Evolutionary conservation across 2,113 vertebrate species (phyloP).

Genomic region (Varanus komodoensis): DNA sequence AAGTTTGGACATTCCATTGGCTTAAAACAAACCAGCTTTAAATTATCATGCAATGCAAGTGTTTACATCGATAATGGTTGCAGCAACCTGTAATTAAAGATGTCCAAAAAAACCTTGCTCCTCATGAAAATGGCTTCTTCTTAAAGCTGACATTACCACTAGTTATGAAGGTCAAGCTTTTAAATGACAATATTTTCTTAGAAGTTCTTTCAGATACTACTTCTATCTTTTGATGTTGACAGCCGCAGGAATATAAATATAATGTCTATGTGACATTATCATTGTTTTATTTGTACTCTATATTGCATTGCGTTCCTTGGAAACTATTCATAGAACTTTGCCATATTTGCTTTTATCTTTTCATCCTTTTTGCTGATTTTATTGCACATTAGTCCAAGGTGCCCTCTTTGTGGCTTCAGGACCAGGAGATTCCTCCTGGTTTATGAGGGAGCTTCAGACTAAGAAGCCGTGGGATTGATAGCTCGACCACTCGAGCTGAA

Average conservation of each 20-base stretch:
- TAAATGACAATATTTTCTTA: conserved; percentile 8
- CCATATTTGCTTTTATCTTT: neutral
- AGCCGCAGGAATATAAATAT: neutral
- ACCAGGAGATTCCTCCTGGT: neutral
- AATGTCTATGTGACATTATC: neutral
- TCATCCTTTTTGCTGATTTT: neutral
- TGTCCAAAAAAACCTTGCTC: neutral
- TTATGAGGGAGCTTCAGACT: neutral
- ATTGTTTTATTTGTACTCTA: neutral
- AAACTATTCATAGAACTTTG: neutral
- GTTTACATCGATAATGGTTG: conserved; percentile 2
- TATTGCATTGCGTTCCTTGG: too few relatives aligned
- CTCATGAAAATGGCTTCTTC: neutral
- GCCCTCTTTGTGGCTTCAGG: neutral
- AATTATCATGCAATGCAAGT: neutral
- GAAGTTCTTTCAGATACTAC: neutral
- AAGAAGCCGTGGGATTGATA: neutral
- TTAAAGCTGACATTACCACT: neutral
- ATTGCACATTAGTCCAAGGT: neutral
- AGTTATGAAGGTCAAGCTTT: neutral
- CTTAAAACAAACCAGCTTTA: conserved; percentile 19
- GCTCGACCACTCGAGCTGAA: neutral
- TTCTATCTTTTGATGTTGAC: neutral
- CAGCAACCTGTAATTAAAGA: conserved; percentile 9
- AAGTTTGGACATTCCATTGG: neutral